Evolutionary conservation across 2,888 invertebrate genomes (phyloP), one percentile per base, ranked within the genome.

Genomic region (Drosophila atroscutellata): DNA sequence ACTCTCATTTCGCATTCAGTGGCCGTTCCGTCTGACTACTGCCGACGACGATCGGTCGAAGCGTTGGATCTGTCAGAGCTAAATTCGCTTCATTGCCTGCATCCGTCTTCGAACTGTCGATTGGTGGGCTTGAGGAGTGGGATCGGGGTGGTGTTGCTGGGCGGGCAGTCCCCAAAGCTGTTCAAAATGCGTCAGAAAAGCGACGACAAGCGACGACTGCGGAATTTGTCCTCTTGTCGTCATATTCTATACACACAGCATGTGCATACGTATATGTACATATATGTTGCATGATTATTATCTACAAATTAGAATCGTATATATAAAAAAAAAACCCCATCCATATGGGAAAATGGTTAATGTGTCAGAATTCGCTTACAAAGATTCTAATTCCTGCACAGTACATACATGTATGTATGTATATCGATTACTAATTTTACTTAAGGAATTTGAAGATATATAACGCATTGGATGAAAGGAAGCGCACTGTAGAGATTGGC

Each of bases 151-250:
- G 24, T 54, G 30, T 13, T 28, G 28, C 9, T 42, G 55, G n/a
- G 15, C 66, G 82, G 82, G 80, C 80, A 79, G 76, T 76, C 76
- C 74, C 80, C 80, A 85, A 80, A 88, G 55, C 72, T 80, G 71
- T 57, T 68, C 64, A 70, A 88, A 83, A 80, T 83, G 81, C 83
- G 89, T 83, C 83, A 83, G 89, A 77, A 64, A 56, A 56, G 30
- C 69, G 59, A 51, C 80, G 69, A 85, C 83, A 72, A 70, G 76
- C 59, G 47, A 39, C 36, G 87, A 85, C 80, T 82, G 58, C 77
- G 67, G 64, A 84, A 82, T 85, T 55, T 51, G 60, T 24, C 26
- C 51, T 75, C 80, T 86, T 83, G 78, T 77, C 89, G 86, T 88
- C 83, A 83, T 80, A 66, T 83, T 72, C 81, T 72, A 65, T 68